Evolutionary conservation across 53 echinoderm and acorn worm species (phyloP), one percentile per base, ranked within the genome.

Genomic region (Paracentrotus lividus): DNA sequence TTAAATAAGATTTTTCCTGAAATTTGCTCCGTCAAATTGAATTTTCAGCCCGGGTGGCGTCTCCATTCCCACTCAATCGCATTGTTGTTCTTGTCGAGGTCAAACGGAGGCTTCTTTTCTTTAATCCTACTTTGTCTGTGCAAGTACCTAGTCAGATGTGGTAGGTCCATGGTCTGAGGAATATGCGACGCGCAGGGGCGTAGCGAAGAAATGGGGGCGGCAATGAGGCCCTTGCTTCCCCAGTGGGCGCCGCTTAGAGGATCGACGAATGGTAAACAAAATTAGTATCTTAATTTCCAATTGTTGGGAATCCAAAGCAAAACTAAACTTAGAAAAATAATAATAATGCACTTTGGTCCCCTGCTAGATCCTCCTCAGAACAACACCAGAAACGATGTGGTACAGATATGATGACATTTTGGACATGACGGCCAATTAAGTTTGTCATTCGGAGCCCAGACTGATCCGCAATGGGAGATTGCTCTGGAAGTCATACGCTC

Each of bases 371-470:
- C 20, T 57, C 52, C 10, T 3, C 52, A 52, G 52, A 0, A 15
- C 52, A 52, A 29, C 64, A 31, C 64, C 64, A 64, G 10, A 1
- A 2, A 9, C 31, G 31, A 27, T 27, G 64, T 31, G 31, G 31
- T 64, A 64, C 64, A 64, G 0, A 29, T 31, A 27, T 29, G 27
- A 64, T 64, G 64, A 64, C 64, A 64, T 64, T 64, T 64, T 64
- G 64, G 64, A 64, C 64, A 64, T 29, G 64, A 64, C 64, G 64
- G 26, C 64, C 64, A 64, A 64, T 64, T 64, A 64, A 64, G 64
- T 64, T 64, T 64, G 64, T 64, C 64, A 64, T 27, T 64, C 64
- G 9, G 5, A 64, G 27, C 31, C 64, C 64, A 64, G 31, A 64
- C 31, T 13, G 26, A 29, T 64, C 64, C 64, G 31, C 31, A 64